These are phyloP conservation scores for Egretta garzetta DNA, from an alignment of 2,113 vertebrate species.

Conservation along the genomic window DNA sequence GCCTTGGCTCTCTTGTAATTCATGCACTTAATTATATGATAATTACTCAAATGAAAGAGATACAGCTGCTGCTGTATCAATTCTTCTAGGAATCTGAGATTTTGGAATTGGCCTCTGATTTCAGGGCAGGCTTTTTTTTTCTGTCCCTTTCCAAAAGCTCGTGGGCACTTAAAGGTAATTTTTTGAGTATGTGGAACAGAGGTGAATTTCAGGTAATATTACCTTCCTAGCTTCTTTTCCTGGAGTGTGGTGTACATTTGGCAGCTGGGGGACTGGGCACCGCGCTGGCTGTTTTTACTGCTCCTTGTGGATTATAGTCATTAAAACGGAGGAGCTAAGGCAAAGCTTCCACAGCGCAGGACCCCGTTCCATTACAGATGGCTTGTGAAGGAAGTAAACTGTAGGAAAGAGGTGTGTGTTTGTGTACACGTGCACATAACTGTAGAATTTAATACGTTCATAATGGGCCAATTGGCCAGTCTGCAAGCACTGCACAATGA, in stretches of 20 bases:
- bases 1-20: constrained; percentile 91
- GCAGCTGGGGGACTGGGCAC: constrained; percentile 30
- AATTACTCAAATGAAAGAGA: constrained; percentile 88
- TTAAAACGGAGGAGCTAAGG: constrained; percentile 40
- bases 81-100: constrained; percentile 80
- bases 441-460: not conserved
- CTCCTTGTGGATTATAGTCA: constrained; percentile 40
- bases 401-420: not conserved
- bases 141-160: not conserved
- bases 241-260: constrained; percentile 4
- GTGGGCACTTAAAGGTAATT: not conserved
- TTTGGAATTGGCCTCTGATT: constrained; percentile 69
- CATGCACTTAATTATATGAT: constrained; percentile 93
- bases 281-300: constrained; percentile 15
- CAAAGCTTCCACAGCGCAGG: not conserved
- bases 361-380: constrained; percentile 37
- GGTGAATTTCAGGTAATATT: constrained; percentile 23
- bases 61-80: constrained; percentile 82
- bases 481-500: not conserved
- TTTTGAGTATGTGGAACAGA: not conserved
- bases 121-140: not conserved
- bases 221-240: constrained; percentile 6
- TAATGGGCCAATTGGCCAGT: not conserved
- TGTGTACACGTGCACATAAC: not conserved
- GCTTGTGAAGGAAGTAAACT: constrained; percentile 17